phyloP scores from a whole-genome alignment of 2,888 invertebrate genomes.

The Cylloceria caligata region DNA sequence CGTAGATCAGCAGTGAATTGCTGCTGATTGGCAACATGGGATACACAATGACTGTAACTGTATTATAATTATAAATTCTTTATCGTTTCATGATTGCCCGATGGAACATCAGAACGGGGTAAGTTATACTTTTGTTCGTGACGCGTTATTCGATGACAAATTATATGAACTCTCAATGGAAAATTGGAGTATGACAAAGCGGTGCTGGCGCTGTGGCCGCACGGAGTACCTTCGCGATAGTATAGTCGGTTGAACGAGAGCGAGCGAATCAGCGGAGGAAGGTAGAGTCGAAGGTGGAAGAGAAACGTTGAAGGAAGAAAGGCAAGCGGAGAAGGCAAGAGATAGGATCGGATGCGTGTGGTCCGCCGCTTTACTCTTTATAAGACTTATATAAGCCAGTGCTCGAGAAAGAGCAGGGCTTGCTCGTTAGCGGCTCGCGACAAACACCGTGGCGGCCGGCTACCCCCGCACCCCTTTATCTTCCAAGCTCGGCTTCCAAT shows the following conservation, averaged over 20 bases:
- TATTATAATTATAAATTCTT: slow-evolving; percentile 30
- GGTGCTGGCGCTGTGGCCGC: slow-evolving; percentile 27
- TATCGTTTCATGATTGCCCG: slow-evolving; percentile 38
- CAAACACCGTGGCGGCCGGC: slow-evolving; percentile 79
- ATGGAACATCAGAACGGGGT: slow-evolving; percentile 79
- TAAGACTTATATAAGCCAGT: slow-evolving; percentile 83
- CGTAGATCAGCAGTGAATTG: background rate
- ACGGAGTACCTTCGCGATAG: slow-evolving; percentile 47
- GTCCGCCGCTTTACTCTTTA: slow-evolving; percentile 84
- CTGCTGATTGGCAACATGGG: background rate
- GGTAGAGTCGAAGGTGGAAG: slow-evolving; percentile 62
- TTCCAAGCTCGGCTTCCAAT: slow-evolving; percentile 42
- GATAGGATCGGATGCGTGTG: slow-evolving; percentile 85
- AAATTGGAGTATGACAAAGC: slow-evolving; percentile 64
- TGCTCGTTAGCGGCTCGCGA: slow-evolving; percentile 85
- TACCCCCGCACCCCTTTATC: slow-evolving; percentile 23
- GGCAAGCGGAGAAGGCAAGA: slow-evolving; percentile 72
- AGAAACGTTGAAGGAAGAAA: slow-evolving; percentile 66
- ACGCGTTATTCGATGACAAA: slow-evolving; percentile 30
- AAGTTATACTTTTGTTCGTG: slow-evolving; percentile 69
- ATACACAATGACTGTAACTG: background rate
- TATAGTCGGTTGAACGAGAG: slow-evolving; percentile 41
- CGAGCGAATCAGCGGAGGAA: slow-evolving; percentile 58
- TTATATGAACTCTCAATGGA: slow-evolving; percentile 35
- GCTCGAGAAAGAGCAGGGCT: slow-evolving; percentile 72